Evolutionary conservation across 2,797 vertebrate species (phyloP).

Genomic region (Loris lydekkerianus): DNA sequence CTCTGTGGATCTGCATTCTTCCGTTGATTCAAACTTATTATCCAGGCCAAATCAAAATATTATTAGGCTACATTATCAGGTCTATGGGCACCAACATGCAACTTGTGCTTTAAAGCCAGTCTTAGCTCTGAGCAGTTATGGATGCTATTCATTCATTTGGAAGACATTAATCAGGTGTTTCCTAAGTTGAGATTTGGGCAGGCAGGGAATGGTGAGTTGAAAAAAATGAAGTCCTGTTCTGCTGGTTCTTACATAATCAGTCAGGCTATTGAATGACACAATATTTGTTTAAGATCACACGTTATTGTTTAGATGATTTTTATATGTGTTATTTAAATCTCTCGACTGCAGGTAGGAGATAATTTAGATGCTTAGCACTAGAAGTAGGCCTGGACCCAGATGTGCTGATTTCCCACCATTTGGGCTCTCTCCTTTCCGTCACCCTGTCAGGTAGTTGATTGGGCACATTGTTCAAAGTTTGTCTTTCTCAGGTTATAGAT

Average conservation of each 20-base stretch:
- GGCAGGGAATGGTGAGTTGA: neutral
- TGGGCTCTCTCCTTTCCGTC: neutral
- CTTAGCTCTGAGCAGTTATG: neutral
- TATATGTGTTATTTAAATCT: neutral
- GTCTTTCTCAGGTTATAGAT: neutral
- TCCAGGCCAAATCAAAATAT: neutral
- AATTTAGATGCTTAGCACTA: neutral
- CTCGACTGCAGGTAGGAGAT: neutral
- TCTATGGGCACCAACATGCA: neutral
- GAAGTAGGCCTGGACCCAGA: neutral
- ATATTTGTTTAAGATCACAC: neutral
- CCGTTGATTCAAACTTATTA: neutral
- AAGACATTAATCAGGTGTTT: neutral
- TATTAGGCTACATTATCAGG: neutral
- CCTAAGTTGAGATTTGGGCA: neutral
- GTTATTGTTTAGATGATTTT: neutral
- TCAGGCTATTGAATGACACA: neutral
- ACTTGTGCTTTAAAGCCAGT: conserved; percentile 14
- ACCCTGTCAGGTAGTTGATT: neutral
- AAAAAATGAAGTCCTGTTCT: neutral
- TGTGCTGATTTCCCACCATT: neutral
- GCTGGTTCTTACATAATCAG: neutral
- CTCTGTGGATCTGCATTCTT: neutral
- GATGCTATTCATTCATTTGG: conserved; percentile 16
- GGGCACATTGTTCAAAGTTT: neutral